These are phyloP conservation scores for Rhodeus uyekii DNA, from an alignment of 2,797 vertebrate genomes.

Conservation along the genomic window DNA sequence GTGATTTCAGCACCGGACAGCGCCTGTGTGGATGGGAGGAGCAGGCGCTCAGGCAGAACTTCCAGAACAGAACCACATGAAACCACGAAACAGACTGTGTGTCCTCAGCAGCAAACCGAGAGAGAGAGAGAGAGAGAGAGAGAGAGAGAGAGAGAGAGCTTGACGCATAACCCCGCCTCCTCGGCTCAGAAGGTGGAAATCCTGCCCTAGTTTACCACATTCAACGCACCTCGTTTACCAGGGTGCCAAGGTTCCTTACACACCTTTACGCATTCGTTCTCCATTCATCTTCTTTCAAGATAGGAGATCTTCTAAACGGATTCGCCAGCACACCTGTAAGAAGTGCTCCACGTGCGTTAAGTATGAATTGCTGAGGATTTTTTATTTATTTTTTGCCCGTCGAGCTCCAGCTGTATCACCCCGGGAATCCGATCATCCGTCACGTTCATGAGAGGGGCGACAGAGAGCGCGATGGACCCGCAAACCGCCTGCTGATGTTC, in stretches of 20 bases:
- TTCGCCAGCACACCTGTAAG: neutral
- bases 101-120: constrained; percentile 2
- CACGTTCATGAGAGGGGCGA: constrained; percentile 64
- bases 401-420: constrained; percentile 21
- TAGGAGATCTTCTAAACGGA: neutral
- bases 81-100: neutral
- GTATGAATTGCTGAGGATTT: constrained; percentile 31
- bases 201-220: constrained; percentile 63
- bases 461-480: constrained; percentile 73
- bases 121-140: constrained; percentile 57
- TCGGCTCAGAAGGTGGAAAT: constrained; percentile 65
- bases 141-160: constrained; percentile 65
- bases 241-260: neutral
- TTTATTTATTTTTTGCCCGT: neutral
- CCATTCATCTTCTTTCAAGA: constrained; percentile 2
- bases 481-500: constrained; percentile 78
- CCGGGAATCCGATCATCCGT: constrained; percentile 63
- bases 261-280: neutral
- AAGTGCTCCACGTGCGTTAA: neutral
- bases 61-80: neutral
- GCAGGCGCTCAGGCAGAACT: constrained; percentile 57
- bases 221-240: constrained; percentile 27
- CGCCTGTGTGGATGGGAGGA: constrained; percentile 68
- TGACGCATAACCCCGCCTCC: constrained; percentile 76
- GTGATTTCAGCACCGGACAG: constrained; percentile 59